phyloP scores from a whole-genome alignment of 37 sponge, comb jelly and placozoan genomes.

The Geodia barretti region DNA sequence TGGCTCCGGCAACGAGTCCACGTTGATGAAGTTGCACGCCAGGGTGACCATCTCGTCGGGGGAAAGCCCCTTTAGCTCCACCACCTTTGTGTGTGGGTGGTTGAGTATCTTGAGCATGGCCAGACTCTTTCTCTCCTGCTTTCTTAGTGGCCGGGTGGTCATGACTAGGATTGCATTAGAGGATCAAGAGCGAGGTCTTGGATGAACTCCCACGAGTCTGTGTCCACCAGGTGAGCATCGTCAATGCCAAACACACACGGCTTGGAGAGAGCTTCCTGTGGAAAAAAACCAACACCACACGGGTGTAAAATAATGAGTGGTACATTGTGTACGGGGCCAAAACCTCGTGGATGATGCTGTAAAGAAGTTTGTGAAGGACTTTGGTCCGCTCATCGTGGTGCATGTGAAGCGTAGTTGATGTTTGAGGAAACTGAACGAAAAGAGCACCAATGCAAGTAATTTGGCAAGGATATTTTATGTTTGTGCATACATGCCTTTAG shows the following conservation, averaged over 20 bases:
- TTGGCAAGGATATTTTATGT: neutral
- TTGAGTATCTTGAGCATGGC: conserved; percentile 50
- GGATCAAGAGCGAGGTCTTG: conserved; percentile 75
- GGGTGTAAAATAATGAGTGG: too few relatives aligned
- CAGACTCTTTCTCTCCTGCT: conserved; percentile 9
- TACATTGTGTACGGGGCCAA: too few relatives aligned
- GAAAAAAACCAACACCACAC: neutral
- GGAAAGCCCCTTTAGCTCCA: conserved; percentile 55
- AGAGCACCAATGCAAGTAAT: neutral
- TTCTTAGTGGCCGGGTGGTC: conserved; percentile 26
- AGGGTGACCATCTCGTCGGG: conserved; percentile 66
- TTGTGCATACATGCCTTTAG: conserved; percentile 45
- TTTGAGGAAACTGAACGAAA: conserved; percentile 68
- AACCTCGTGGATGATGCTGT: conserved; percentile 75
- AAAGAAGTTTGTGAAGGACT: conserved; percentile 63
- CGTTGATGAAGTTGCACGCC: conserved; percentile 72
- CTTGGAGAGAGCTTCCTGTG: conserved; percentile 46
- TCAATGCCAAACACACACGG: conserved; percentile 87
- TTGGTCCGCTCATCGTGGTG: conserved; percentile 31
- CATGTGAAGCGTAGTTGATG: conserved; percentile 48
- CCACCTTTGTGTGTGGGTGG: conserved; percentile 39
- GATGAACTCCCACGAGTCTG: conserved; percentile 90
- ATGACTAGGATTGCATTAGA: conserved; percentile 72
- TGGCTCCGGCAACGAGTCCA: conserved; percentile 56
- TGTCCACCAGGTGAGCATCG: conserved; percentile 91